Percentiles rank a stretch among this genome's conserved stretches.
Evolutionary conservation across 1,140 invertebrate genomes (phyloP).

Genomic region (Drusus annulatus): DNA sequence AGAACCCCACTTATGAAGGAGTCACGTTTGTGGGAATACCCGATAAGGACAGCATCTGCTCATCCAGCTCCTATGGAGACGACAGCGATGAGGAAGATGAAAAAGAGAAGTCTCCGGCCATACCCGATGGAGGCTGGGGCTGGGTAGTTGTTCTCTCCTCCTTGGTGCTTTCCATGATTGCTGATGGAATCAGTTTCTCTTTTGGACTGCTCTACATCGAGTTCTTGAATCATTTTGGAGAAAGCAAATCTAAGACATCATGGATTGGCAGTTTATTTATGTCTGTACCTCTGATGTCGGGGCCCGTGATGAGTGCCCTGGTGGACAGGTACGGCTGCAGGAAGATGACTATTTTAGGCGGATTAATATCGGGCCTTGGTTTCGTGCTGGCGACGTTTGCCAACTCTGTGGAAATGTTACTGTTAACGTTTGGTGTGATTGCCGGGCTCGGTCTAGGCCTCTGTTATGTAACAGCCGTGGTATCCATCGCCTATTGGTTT

Average conservation of each 20-base stretch:
- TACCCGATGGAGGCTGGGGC: slow-evolving; percentile 85
- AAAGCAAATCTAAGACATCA: slow-evolving; percentile 86
- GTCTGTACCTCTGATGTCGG: slow-evolving; percentile 89
- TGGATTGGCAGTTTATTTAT: slow-evolving; percentile 93
- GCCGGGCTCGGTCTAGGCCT: slow-evolving; percentile 89
- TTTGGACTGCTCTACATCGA: slow-evolving; percentile 92
- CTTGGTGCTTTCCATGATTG: slow-evolving; percentile 90
- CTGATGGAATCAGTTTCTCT: slow-evolving; percentile 95
- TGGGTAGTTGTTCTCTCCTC: slow-evolving; percentile 92
- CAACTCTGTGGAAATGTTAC: slow-evolving; percentile 82
- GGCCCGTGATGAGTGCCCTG: slow-evolving; percentile 88
- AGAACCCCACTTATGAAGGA: slow-evolving; percentile 62
- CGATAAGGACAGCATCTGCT: slow-evolving; percentile 70
- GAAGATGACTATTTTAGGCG: slow-evolving; percentile 86
- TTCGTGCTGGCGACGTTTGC: slow-evolving; percentile 85
- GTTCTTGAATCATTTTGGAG: slow-evolving; percentile 88
- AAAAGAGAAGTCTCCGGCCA: slow-evolving; percentile 64
- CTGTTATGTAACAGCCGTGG: slow-evolving; percentile 92
- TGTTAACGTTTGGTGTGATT: slow-evolving; percentile 89
- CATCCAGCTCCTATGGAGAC: slow-evolving; percentile 63
- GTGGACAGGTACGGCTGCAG: slow-evolving; percentile 92
- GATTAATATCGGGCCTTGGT: slow-evolving; percentile 82
- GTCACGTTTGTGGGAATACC: slow-evolving; percentile 70
- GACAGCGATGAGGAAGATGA: slow-evolving; percentile 61
- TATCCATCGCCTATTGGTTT: slow-evolving; percentile 96